Conservation (phyloP, 2,888 invertebrate species). For the Glomeris marginata region DNA sequence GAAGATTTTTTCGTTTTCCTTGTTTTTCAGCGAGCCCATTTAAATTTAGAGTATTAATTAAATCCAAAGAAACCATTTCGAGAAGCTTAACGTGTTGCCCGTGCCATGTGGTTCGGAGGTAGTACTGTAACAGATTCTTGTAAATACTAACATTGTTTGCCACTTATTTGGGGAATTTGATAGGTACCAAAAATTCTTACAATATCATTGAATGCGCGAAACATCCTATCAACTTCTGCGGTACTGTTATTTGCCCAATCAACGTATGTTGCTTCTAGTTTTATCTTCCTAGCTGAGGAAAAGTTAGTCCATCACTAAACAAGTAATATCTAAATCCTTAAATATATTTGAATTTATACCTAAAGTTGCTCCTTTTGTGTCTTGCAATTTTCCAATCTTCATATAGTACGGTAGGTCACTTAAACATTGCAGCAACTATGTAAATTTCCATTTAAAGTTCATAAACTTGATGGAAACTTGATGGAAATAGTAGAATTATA, state of each 20-base stretch:
- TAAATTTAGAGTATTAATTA: background rate
- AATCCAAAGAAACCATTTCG: conserved; percentile 1
- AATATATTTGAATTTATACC: conserved; percentile 1
- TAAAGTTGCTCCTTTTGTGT: conserved; percentile 3
- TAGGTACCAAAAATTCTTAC: conserved; percentile 20
- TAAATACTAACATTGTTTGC: background rate
- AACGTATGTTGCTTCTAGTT: conserved; percentile 21
- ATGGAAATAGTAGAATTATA: background rate
- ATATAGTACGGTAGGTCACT: conserved; percentile 43
- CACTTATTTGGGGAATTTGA: background rate
- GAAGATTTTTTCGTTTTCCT: conserved; percentile 6
- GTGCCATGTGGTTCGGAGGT: conserved; percentile 11
- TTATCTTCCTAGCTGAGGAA: conserved; percentile 25
- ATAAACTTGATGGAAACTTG: background rate
- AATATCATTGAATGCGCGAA: conserved; percentile 25
- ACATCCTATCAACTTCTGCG: conserved; percentile 25
- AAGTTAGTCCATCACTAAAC: background rate
- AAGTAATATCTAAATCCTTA: background rate
- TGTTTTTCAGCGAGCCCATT: background rate
- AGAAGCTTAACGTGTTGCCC: conserved; percentile 4
- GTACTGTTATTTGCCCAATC: conserved; percentile 26
- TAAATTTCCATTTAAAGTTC: background rate
- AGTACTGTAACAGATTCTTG: conserved; percentile 12
- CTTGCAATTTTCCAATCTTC: conserved; percentile 30
- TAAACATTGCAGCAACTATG: conserved; percentile 42